Evolutionary conservation across 1,140 invertebrate species (phyloP), one percentile per base, ranked within the genome.

Genomic region (Calephelis nemesis): DNA sequence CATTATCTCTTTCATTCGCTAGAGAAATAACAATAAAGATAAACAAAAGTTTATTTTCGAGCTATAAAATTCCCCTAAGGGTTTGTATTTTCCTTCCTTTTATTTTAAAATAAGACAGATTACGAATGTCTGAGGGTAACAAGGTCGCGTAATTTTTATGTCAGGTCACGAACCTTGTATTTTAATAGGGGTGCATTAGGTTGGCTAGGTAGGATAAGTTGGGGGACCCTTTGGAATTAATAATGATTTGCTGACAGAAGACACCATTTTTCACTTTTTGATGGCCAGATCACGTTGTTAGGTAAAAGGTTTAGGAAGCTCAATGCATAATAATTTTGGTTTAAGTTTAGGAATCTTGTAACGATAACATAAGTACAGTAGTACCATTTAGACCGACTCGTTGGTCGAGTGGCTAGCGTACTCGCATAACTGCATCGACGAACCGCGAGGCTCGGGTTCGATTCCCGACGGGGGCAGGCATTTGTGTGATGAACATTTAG

Each of bases 131-230:
- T 30, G 54, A 58, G 54, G 19, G 19, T 10, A 58, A 58, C 30
- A 58, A 58, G 54, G 54, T 58, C 54, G 50, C 50, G 39, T 19
- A 58, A 39, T 58, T 58, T 58, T 58, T 30, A 30, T 58, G 54
- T 58, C 54, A 58, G 19, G 19, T 58, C 54, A 58, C 54, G 54
- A 12, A 58, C 10, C 19, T 58, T 58, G 54, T 39, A 40, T 58
- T 58, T 58, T 58, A 58, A 58, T 58, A 58, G 54, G 54, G 54
- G 54, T 58, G 19, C 54, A 58, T 58, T 58, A 58, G 54, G 54
- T 39, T 54, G 50, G 52, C 11, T 58, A 30, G 54, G 30, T 60
- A 19, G 54, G 39, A 60, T 60, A 60, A 60, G 54, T 60, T 60
- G 30, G 19, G 54, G 54, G 39, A 60, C 54, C 30, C 54, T 60